Evolutionary conservation across 2,888 invertebrate genomes (phyloP).

Genomic region (Caradrina clavipalpis): DNA sequence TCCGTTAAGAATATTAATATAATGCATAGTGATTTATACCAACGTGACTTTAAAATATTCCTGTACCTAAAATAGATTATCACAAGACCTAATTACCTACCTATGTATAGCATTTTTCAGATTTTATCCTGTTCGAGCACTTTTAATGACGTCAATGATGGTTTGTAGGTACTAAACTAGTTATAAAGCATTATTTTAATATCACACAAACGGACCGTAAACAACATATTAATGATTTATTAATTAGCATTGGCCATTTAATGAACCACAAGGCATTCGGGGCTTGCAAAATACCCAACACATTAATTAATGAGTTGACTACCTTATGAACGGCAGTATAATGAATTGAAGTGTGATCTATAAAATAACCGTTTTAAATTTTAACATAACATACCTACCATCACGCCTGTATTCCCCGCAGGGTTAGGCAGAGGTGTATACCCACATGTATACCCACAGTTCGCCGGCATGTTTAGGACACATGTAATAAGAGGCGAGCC

Average conservation of each 20-base stretch:
- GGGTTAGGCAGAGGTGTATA: too few relatives aligned
- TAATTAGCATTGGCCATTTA: conserved; percentile 40
- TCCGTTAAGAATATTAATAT: too few relatives aligned
- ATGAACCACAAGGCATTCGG: conserved; percentile 43
- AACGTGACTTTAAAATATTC: conserved; percentile 10
- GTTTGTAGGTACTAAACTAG: background rate
- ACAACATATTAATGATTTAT: conserved; percentile 41
- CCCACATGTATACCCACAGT: too few relatives aligned
- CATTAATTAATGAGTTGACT: conserved; percentile 13
- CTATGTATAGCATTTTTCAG: conserved; percentile 17
- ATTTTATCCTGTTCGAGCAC: conserved; percentile 28
- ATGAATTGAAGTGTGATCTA: conserved; percentile 1
- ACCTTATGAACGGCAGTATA: conserved; percentile 7
- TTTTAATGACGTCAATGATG: conserved; percentile 38
- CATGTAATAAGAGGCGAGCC: too few relatives aligned
- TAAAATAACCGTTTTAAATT: background rate
- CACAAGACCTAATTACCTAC: background rate
- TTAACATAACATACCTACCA: too few relatives aligned
- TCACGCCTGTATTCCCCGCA: too few relatives aligned
- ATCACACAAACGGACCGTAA: conserved; percentile 24
- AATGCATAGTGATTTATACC: too few relatives aligned
- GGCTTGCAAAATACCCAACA: conserved; percentile 23
- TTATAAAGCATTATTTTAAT: conserved; percentile 18
- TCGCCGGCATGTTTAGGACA: too few relatives aligned
- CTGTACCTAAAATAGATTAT: conserved; percentile 26